phyloP scores from a whole-genome alignment of 2,888 invertebrate species.

The Timandra comae region DNA sequence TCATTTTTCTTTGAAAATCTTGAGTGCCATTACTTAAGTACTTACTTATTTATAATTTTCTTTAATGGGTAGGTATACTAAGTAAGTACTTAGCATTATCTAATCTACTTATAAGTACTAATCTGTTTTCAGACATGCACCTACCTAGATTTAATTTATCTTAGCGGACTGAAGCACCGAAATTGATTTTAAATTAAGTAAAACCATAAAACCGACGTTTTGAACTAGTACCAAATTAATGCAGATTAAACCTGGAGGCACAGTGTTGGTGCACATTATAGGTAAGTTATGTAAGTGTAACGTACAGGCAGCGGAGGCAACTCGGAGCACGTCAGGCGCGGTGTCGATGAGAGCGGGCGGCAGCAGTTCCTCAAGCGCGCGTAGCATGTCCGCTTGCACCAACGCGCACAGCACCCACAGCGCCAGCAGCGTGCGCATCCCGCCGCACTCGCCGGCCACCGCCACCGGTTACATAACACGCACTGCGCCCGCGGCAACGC shows the following conservation, averaged over 20 bases:
- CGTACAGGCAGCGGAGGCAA: slow-evolving; percentile 43
- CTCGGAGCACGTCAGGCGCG: slow-evolving; percentile 39
- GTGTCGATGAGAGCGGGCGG: slow-evolving; percentile 33
- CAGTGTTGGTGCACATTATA: background rate
- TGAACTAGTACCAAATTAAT: background rate
- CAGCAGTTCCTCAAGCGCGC: slow-evolving; percentile 29
- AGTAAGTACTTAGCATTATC: no score
- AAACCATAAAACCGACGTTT: background rate
- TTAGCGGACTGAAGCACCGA: background rate
- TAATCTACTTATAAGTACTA: background rate
- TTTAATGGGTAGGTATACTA: no score
- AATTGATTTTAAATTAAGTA: background rate
- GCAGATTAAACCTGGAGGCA: background rate
- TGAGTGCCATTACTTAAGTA: no score
- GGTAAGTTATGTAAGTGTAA: slow-evolving; percentile 7
- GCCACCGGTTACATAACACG: slow-evolving; percentile 18
- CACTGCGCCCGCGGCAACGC: slow-evolving; percentile 22
- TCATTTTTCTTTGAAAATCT: no score
- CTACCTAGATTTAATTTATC: background rate
- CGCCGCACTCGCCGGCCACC: slow-evolving; percentile 13
- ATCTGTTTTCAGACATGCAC: background rate
- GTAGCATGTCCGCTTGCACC: slow-evolving; percentile 24
- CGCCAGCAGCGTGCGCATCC: slow-evolving; percentile 11
- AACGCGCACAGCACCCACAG: slow-evolving; percentile 8
- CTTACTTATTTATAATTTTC: no score